These are phyloP conservation scores for Campoplex nolae DNA, from an alignment of 2,888 invertebrate genomes.

Conservation along the genomic window DNA sequence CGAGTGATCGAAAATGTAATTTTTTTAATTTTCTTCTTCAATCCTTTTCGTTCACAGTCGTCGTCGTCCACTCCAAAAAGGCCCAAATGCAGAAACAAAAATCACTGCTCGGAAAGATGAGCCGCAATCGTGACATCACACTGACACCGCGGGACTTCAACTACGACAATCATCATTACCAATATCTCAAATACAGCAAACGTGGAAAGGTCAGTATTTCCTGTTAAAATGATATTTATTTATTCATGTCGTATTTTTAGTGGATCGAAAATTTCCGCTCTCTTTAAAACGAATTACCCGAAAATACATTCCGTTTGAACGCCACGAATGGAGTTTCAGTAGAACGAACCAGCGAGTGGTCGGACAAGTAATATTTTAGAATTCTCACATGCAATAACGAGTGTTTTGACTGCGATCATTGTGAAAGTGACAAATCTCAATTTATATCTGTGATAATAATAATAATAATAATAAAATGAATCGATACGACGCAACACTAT, in stretches of 20 bases:
- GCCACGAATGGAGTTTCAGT: not conserved
- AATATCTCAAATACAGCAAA: slow-evolving; percentile 91
- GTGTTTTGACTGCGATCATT: too few relatives aligned
- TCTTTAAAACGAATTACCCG: not conserved
- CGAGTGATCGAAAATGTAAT: too few relatives aligned
- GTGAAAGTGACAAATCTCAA: too few relatives aligned
- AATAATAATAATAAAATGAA: too few relatives aligned
- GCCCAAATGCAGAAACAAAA: slow-evolving; percentile 78
- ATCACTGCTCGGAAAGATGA: slow-evolving; percentile 77
- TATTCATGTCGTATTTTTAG: not conserved
- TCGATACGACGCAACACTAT: not conserved
- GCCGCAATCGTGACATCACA: slow-evolving; percentile 84
- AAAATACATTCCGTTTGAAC: not conserved
- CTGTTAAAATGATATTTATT: not conserved
- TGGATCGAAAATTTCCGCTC: too few relatives aligned
- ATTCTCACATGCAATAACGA: not conserved
- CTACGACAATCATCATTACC: slow-evolving; percentile 92
- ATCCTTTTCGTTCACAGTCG: slow-evolving; percentile 44
- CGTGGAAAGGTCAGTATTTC: slow-evolving; percentile 87
- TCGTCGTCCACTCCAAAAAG: slow-evolving; percentile 78
- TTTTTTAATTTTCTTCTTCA: not conserved
- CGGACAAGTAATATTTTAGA: not conserved
- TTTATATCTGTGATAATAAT: too few relatives aligned
- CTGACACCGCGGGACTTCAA: slow-evolving; percentile 91
- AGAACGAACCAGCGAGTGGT: slow-evolving; percentile 4